Evolutionary conservation across 1,140 invertebrate genomes (phyloP), one percentile per base, ranked within the genome.

Genomic region (Polypedilum pembai): DNA sequence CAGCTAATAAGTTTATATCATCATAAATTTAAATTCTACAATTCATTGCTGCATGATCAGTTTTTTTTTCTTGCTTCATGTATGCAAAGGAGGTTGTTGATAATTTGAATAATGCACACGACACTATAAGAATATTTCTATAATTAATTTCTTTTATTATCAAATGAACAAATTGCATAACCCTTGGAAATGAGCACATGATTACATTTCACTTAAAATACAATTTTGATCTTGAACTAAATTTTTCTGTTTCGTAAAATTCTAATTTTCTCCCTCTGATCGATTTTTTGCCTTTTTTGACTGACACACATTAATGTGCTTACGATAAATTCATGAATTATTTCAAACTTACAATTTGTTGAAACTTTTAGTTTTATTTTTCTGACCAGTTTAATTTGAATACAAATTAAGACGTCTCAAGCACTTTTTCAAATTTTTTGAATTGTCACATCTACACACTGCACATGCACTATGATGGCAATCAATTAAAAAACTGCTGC

Each of bases 181-280:
- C 12, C 8, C 15, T 56, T 56, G 5, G 45, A 56, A n/a, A 56
- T 56, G 3, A 56, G 45, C 45, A 56, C 45, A 56, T 56, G 45
- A 56, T 56, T 56, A 4, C 45, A 56, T n/a, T 56, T 56, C 45
- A 56, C 45, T 56, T 56, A 56, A 56, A 56, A 56, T 56, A 12
- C 45, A 56, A 12, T 56, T 45, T 56, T 56, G 45, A 56, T 56
- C 45, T 56, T 56, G 45, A 56, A 56, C 45, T 56, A 56, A 56
- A 56, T 56, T 56, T 56, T 56, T 56, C 24, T 33, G 5, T 33
- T 56, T 56, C 45, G 3, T 56, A 12, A 56, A 56, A 56, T n/a
- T n/a, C 45, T 56, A 56, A n/a, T 56, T 45, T 45, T 56, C 45
- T 56, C 45, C 10, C n/a, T 56, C 8, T n/a, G 1, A 56, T 56